Percentiles rank a stretch among this genome's conserved stretches.
Evolutionary conservation across 2,888 invertebrate species (phyloP).

Genomic region (Dysmachus trigonus): DNA sequence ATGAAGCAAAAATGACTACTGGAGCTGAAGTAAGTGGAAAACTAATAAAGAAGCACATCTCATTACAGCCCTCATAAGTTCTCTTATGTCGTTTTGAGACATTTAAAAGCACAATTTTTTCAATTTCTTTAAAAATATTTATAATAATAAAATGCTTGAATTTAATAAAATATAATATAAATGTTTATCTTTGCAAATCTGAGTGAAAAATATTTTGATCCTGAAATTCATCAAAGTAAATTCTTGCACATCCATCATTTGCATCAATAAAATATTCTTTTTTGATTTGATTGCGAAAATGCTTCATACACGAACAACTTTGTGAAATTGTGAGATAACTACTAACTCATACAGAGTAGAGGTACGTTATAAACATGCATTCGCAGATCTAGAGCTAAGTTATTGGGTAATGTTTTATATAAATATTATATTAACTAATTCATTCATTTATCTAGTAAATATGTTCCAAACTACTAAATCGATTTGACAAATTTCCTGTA

Average conservation of each 20-base stretch:
- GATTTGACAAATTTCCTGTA: no score
- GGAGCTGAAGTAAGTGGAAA: background rate
- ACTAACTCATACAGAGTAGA: no score
- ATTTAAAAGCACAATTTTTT: background rate
- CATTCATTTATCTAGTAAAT: no score
- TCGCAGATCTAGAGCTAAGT: no score
- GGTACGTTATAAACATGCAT: no score
- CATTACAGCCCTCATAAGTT: background rate
- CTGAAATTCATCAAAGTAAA: background rate
- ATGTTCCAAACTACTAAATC: no score
- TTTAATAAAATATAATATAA: no score
- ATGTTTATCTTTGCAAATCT: background rate
- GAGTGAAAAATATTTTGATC: background rate
- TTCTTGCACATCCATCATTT: background rate
- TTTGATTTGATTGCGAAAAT: background rate
- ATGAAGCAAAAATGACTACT: background rate
- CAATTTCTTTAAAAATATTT: background rate
- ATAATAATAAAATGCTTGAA: background rate
- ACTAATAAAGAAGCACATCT: background rate
- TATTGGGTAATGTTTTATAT: no score
- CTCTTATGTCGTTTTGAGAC: background rate
- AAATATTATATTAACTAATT: no score
- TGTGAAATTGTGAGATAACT: no score
- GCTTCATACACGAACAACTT: no score
- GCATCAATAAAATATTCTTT: background rate